phyloP scores from a whole-genome alignment of 1,140 invertebrate species.

The Hesperophylax magnus region DNA sequence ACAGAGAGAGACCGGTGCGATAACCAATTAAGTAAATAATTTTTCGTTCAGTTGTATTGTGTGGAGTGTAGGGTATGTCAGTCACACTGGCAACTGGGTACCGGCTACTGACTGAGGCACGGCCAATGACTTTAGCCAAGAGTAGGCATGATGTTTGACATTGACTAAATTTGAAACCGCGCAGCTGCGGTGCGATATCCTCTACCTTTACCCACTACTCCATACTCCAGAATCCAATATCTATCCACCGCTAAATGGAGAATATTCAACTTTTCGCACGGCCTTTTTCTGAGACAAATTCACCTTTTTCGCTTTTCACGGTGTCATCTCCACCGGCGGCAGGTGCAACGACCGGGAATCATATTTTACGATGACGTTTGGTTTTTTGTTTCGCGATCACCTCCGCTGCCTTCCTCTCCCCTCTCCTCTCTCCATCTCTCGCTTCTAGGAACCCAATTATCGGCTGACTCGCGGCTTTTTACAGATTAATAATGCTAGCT shows the following conservation, averaged over 20 bases:
- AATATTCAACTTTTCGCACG: background rate
- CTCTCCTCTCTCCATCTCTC: background rate
- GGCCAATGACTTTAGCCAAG: constrained; percentile 40
- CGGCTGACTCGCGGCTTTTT: constrained; percentile 27
- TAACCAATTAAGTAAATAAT: constrained; percentile 44
- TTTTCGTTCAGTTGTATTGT: constrained; percentile 20
- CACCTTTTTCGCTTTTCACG: constrained; percentile 18
- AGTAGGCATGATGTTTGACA: constrained; percentile 37
- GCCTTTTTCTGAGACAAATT: constrained; percentile 30
- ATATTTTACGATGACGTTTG: constrained; percentile 32
- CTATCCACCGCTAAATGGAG: background rate
- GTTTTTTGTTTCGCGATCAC: constrained; percentile 26
- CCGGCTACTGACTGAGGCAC: background rate
- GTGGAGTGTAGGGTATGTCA: constrained; percentile 24
- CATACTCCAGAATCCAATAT: too few species aligned
- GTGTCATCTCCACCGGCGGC: constrained; percentile 28
- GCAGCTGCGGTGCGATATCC: constrained; percentile 18
- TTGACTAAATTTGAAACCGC: constrained; percentile 42
- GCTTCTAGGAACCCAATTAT: background rate
- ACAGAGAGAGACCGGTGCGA: constrained; percentile 29
- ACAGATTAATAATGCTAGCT: background rate
- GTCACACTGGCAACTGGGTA: constrained; percentile 19
- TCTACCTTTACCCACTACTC: too few species aligned
- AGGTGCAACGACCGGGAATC: constrained; percentile 33
- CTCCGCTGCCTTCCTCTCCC: background rate